These are phyloP conservation scores for Hippoglossus hippoglossus DNA, from an alignment of 2,797 vertebrate genomes.

Conservation along the genomic window DNA sequence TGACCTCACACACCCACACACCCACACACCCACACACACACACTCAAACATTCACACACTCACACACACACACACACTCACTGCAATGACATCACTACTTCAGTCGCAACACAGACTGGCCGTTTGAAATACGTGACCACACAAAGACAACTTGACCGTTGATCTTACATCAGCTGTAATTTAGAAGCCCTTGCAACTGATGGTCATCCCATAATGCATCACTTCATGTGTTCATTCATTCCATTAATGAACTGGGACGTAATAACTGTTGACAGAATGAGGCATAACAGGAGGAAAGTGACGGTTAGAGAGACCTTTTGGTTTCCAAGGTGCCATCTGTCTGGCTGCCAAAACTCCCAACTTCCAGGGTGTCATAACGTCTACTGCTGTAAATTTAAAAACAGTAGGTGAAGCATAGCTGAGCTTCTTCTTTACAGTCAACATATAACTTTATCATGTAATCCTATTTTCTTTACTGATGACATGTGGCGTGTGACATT, in stretches of 20 bases:
- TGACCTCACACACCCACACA: conserved; percentile 23
- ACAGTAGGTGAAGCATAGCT: background rate
- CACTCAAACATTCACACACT: background rate
- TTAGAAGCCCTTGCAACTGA: background rate
- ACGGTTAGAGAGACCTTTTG: background rate
- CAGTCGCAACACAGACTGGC: conserved; percentile 14
- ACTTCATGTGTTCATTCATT: background rate
- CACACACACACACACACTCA: background rate
- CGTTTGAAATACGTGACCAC: conserved; percentile 30
- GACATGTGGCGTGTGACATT: background rate
- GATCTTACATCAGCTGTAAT: conserved; percentile 3
- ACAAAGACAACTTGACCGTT: conserved; percentile 11
- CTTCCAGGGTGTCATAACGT: background rate
- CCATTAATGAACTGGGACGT: background rate
- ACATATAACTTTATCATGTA: background rate
- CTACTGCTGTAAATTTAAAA: too few relatives aligned
- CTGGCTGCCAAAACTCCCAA: background rate
- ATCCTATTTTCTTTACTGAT: background rate
- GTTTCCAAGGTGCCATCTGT: background rate
- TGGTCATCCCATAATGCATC: background rate
- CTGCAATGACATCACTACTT: conserved; percentile 41
- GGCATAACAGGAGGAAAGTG: background rate
- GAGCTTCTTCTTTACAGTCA: background rate
- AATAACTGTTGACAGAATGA: background rate
- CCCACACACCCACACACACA: background rate